Evolutionary conservation across 2,888 invertebrate species (phyloP).

Genomic region (Alitta virens): DNA sequence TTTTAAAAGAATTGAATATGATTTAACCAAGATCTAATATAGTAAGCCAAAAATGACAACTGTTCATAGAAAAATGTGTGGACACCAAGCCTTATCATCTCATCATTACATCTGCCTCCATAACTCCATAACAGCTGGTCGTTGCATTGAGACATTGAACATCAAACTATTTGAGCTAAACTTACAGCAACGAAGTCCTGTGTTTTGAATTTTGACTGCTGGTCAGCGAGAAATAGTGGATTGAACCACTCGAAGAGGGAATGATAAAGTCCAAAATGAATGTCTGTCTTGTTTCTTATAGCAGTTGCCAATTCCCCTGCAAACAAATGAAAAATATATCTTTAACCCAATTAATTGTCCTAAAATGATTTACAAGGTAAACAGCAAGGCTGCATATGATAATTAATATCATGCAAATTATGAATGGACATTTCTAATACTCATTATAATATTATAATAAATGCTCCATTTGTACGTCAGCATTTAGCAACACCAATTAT

Average conservation of each 20-base stretch:
- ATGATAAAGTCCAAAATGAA: conserved; percentile 62
- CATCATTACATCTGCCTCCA: background rate
- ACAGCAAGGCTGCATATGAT: too few relatives aligned
- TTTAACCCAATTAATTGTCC: too few relatives aligned
- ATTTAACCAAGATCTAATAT: background rate
- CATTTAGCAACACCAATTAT: too few relatives aligned
- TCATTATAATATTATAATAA: too few relatives aligned
- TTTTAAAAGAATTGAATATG: background rate
- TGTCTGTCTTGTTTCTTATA: conserved; percentile 57
- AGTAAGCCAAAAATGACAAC: background rate
- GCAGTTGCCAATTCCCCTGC: conserved; percentile 63
- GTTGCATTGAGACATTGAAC: too few relatives aligned
- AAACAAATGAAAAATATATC: too few relatives aligned
- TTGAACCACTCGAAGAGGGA: conserved; percentile 56
- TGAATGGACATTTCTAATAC: too few relatives aligned
- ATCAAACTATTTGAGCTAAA: background rate
- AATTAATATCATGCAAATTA: too few relatives aligned
- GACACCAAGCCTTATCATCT: background rate
- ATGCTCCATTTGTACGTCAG: too few relatives aligned
- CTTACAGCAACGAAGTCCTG: conserved; percentile 29
- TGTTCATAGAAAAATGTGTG: background rate
- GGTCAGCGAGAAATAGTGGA: conserved; percentile 49
- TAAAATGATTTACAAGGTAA: too few relatives aligned
- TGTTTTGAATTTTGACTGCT: conserved; percentile 29
- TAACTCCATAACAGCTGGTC: too few relatives aligned